These are phyloP conservation scores for Drosophila emarginata DNA, from an alignment of 2,888 invertebrate species.

Conservation along the genomic window DNA sequence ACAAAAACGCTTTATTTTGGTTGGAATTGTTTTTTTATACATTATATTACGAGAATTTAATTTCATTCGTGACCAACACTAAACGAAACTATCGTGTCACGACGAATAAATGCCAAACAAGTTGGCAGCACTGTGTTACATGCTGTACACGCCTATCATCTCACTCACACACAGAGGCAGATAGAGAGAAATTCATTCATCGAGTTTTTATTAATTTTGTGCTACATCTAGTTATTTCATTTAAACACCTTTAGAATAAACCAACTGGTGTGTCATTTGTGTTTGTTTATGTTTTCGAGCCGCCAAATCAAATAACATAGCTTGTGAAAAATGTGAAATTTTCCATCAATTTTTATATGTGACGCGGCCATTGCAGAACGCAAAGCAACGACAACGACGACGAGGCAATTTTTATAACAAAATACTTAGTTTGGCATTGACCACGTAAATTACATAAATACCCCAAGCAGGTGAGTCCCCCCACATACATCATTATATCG, in stretches of 20 bases:
- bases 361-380: conserved; percentile 74
- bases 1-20: background rate
- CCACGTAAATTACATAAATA: conserved; percentile 70
- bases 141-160: conserved; percentile 66
- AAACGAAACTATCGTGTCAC: background rate
- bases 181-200: conserved; percentile 71
- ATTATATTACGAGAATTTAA: background rate
- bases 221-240: conserved; percentile 80
- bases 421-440: conserved; percentile 38
- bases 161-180: conserved; percentile 69
- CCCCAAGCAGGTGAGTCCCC: conserved; percentile 51
- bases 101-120: background rate
- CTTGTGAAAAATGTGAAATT: conserved; percentile 59
- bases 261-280: conserved; percentile 69
- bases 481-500: background rate
- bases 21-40: background rate
- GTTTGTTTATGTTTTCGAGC: conserved; percentile 54
- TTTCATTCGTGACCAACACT: background rate
- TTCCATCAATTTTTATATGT: conserved; percentile 42
- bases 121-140: conserved; percentile 51
- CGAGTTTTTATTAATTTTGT: conserved; percentile 68
- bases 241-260: conserved; percentile 64
- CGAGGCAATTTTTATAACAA: conserved; percentile 5
- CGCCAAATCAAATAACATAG: conserved; percentile 39
- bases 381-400: conserved; percentile 12